phyloP scores from a whole-genome alignment of 1,140 invertebrate species.

The Cheumatopsyche charites region DNA sequence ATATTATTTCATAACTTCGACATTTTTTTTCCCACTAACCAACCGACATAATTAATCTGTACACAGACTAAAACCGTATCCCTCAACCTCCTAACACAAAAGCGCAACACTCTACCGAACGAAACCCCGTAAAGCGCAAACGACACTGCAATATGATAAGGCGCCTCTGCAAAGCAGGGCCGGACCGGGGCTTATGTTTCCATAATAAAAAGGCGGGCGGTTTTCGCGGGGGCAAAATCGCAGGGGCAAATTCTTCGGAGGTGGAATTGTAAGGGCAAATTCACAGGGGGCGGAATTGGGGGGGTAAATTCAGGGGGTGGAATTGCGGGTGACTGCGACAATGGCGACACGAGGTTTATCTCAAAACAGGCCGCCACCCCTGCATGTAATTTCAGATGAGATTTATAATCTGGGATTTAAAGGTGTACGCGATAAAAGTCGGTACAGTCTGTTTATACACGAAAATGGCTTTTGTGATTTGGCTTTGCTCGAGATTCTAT shows the following conservation, averaged over 20 bases:
- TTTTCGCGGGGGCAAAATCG: no score
- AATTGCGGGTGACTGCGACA: conserved; percentile 27
- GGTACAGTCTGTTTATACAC: conserved; percentile 27
- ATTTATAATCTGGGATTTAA: conserved; percentile 50
- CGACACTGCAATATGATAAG: conserved; percentile 47
- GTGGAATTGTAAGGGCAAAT: no score
- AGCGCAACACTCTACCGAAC: no score
- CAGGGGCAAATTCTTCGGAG: no score
- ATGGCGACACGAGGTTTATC: conserved; percentile 48
- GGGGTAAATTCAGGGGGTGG: neutral
- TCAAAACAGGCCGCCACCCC: conserved; percentile 42
- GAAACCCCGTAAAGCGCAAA: neutral
- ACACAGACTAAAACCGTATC: no score
- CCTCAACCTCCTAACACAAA: no score
- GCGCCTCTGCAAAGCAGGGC: conserved; percentile 43
- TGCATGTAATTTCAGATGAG: conserved; percentile 49
- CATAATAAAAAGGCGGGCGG: conserved; percentile 47
- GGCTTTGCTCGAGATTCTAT: no score
- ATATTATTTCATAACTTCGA: no score
- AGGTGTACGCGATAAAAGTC: conserved; percentile 48
- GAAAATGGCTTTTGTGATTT: neutral
- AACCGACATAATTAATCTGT: no score
- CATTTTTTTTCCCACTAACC: no score
- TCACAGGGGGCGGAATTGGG: conserved; percentile 8
- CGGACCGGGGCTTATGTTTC: conserved; percentile 46